Conservation (phyloP, 2,797 vertebrate genomes). For the Moxostoma hubbsi region DNA sequence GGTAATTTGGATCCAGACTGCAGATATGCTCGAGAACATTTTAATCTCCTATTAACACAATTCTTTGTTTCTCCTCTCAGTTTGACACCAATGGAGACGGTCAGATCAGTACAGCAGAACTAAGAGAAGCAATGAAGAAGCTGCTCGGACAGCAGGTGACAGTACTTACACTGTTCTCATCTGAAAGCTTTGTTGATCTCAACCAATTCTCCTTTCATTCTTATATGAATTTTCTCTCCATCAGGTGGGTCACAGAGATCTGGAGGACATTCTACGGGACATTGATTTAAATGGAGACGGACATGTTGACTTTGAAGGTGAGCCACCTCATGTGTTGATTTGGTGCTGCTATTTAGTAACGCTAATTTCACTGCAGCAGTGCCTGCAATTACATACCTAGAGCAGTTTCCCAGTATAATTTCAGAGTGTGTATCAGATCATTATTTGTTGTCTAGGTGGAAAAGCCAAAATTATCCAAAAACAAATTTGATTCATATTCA, state of each 20-base stretch:
- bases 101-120: conserved; percentile 94
- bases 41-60: background rate
- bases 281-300: conserved; percentile 98
- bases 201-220: conserved; percentile 47
- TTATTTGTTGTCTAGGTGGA: background rate
- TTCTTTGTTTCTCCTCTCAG: conserved; percentile 66
- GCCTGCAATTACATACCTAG: background rate
- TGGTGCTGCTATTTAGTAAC: conserved; percentile 11
- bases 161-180: conserved; percentile 3
- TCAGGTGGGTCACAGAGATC: conserved; percentile 92
- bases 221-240: conserved; percentile 22
- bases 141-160: conserved; percentile 91
- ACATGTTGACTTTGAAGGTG: conserved; percentile 98
- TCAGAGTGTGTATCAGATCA: background rate
- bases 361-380: conserved; percentile 10
- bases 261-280: conserved; percentile 95
- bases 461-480: background rate
- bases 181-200: conserved; percentile 18
- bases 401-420: background rate
- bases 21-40: conserved; percentile 5
- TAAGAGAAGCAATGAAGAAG: conserved; percentile 97
- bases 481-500: too few relatives aligned
- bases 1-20: too few relatives aligned
- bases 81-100: conserved; percentile 98
- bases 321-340: conserved; percentile 39